Percentiles rank a stretch among this genome's conserved stretches.
These are phyloP conservation scores for Stigmatopora nigra DNA, from an alignment of 2,113 vertebrate genomes.

Conservation along the genomic window DNA sequence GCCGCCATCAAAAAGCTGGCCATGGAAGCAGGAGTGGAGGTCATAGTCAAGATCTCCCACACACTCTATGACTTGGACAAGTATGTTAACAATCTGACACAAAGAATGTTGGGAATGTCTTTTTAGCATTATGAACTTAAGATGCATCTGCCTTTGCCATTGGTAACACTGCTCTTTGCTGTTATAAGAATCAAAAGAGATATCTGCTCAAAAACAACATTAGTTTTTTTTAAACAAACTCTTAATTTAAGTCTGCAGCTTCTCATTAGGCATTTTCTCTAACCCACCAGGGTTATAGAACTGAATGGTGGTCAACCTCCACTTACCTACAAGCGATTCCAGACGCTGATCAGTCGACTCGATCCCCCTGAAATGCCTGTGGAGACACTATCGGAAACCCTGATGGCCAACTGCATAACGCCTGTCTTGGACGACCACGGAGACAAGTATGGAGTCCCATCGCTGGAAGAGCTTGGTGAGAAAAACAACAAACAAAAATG, in stretches of 20 bases:
- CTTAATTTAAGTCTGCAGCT: not conserved
- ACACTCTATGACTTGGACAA: slow-evolving; percentile 74
- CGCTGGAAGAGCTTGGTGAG: slow-evolving; percentile 72
- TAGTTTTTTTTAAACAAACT: too few relatives aligned
- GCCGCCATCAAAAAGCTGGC: slow-evolving; percentile 74
- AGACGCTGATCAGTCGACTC: slow-evolving; percentile 70
- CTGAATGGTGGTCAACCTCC: slow-evolving; percentile 70
- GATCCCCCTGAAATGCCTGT: slow-evolving; percentile 70
- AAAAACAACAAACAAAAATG: not conserved
- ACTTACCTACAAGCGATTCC: slow-evolving; percentile 75
- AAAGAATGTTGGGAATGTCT: not conserved
- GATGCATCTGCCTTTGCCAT: not conserved
- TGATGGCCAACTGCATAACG: slow-evolving; percentile 66
- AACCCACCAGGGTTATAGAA: slow-evolving; percentile 63
- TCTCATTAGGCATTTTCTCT: not conserved
- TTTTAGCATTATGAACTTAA: not conserved
- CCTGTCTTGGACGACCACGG: slow-evolving; percentile 68
- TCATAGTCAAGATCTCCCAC: slow-evolving; percentile 71
- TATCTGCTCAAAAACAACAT: too few relatives aligned
- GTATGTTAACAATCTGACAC: slow-evolving; percentile 37
- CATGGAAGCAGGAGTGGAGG: slow-evolving; percentile 72
- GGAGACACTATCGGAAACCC: slow-evolving; percentile 57
- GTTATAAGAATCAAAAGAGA: not conserved
- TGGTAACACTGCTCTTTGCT: not conserved
- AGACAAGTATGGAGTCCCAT: slow-evolving; percentile 72